A percentile compares a stretch with the other conserved stretches of the same genome.
These are phyloP conservation scores for Baccha elongata DNA, from an alignment of 2,888 invertebrate genomes.

Conservation along the genomic window DNA sequence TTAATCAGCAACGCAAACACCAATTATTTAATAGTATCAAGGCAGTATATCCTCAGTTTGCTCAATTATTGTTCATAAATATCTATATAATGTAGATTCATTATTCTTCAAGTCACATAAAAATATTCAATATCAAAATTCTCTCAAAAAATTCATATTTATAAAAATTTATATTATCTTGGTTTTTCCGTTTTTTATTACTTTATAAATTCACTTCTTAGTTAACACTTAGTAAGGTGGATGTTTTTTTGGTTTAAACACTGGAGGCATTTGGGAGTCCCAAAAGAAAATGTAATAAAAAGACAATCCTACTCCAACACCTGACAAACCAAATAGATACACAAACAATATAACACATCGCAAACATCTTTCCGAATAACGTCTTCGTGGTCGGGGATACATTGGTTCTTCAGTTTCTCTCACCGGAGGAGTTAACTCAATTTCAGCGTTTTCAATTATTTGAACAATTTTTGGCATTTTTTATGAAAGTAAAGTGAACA, in stretches of 20 bases:
- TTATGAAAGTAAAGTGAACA: background rate
- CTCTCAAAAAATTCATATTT: too few species aligned
- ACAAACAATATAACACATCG: conserved; percentile 79
- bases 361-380: conserved; percentile 78
- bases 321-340: conserved; percentile 80
- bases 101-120: too few species aligned
- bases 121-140: too few species aligned
- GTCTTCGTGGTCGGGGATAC: conserved; percentile 74
- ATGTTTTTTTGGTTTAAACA: conserved; percentile 79
- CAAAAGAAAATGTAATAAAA: conserved; percentile 81
- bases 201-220: too few species aligned
- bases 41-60: too few species aligned
- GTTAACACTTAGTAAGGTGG: conserved; percentile 64
- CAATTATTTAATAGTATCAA: too few species aligned
- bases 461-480: conserved; percentile 62
- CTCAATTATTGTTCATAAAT: too few species aligned
- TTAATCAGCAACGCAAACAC: too few species aligned
- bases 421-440: conserved; percentile 11
- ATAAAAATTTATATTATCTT: too few species aligned
- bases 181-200: too few species aligned
- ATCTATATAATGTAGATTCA: too few species aligned
- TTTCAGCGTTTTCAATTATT: conserved; percentile 64
- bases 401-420: conserved; percentile 34
- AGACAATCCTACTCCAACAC: conserved; percentile 80
- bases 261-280: conserved; percentile 82